Evolutionary conservation across 2,797 vertebrate genomes (phyloP).

Genomic region (Pogonophryne albipinna): DNA sequence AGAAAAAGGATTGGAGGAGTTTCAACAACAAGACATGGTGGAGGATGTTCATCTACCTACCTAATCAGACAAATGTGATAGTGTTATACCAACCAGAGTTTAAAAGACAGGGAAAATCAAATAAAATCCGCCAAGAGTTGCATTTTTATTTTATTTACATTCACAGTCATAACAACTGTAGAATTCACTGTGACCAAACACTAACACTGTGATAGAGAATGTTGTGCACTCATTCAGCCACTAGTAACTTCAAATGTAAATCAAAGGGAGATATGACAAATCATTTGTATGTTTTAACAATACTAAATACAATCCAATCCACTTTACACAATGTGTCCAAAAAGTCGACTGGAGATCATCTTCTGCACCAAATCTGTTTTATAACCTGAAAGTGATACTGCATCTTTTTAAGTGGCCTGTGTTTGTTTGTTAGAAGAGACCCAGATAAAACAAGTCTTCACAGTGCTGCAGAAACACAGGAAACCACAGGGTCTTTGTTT

Average conservation of each 20-base stretch:
- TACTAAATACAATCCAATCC: not conserved
- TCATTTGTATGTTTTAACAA: slow-evolving; percentile 2
- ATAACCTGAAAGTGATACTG: slow-evolving; percentile 4
- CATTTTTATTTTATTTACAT: not conserved
- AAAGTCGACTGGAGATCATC: not conserved
- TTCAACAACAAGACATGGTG: slow-evolving; percentile 21
- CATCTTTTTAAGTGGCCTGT: slow-evolving; percentile 19
- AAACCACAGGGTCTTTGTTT: slow-evolving; percentile 71
- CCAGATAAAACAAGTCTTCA: slow-evolving; percentile 29
- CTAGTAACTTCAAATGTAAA: not conserved
- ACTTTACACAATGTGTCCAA: slow-evolving; percentile 5
- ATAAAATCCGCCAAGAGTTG: not conserved
- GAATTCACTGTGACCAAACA: not conserved
- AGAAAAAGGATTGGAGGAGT: slow-evolving; percentile 12
- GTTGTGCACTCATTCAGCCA: not conserved
- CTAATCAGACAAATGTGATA: slow-evolving; percentile 30
- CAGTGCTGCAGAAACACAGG: slow-evolving; percentile 64
- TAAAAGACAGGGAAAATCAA: slow-evolving; percentile 23
- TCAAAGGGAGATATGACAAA: not conserved
- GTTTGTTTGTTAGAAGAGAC: slow-evolving; percentile 30
- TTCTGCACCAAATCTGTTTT: slow-evolving; percentile 10
- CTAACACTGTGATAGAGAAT: not conserved
- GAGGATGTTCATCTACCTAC: slow-evolving; percentile 11
- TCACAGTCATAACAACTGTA: slow-evolving; percentile 14
- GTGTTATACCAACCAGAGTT: slow-evolving; percentile 19